Evolutionary conservation across 1,140 invertebrate species (phyloP), one percentile per base, ranked within the genome.

Genomic region (Ephestia elutella): DNA sequence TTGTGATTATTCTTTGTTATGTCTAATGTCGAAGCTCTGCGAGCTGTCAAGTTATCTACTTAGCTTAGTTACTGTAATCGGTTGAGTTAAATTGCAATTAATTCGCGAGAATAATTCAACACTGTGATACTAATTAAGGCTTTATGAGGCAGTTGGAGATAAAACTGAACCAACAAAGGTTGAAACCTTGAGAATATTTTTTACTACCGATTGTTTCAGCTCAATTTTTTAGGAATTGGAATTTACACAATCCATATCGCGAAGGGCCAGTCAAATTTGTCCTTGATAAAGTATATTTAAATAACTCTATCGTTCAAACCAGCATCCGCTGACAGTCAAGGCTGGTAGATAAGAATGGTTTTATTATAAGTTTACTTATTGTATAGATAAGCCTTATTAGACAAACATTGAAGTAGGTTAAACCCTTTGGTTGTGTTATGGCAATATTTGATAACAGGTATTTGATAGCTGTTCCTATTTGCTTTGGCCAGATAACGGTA

Each of bases 281-380:
- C 58, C 62, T 67, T 65, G 65, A 67, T 65, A 67, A 59, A 30
- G 0, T 54, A 61, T 65, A 70, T 75, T 70, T 67, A 55, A 54
- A 68, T 57, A 60, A 60, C 54, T n/a, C n/a, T 69, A 70, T 69
- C 66, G 63, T 63, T 57, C 48, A 38, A 28, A 67, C 60, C 68
- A 74, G 70, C 74, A 75, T 76, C 74, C 72, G 74, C 64, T 67
- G 49, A 57, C 57, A 63, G 60, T 64, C 71, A 76, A 73, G 74
- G 71, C 56, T 69, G 51, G 49, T 49, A 62, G 74, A 76, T 73
- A 73, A 70, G 60, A 44, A 54, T 49, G 54, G 50, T 54, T 55
- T 63, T 66, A 57, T 68, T 65, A 62, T 62, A 57, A 68, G 66
- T 65, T 64, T 54, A 51, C 62, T 38, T 55, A 48, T 54, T 55